A percentile compares a stretch with the other conserved stretches of the same genome.
phyloP scores from a whole-genome alignment of 2,797 vertebrate species.

The Orientallactaga sibirica region DNA sequence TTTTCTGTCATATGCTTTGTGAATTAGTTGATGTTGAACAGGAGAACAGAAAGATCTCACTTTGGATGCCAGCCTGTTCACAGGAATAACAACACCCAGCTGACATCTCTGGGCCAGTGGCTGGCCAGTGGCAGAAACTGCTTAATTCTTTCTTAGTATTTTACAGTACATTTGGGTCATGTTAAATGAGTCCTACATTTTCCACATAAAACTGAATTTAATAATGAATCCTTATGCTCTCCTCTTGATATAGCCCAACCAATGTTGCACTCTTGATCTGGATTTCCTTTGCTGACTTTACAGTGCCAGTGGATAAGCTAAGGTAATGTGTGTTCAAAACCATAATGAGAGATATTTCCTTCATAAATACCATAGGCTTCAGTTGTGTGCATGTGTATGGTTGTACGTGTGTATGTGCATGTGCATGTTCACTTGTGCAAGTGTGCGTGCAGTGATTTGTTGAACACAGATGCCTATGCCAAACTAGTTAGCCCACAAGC shows the following conservation, averaged over 20 bases:
- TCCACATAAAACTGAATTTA: not conserved
- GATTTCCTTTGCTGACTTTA: not conserved
- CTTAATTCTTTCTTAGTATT: not conserved
- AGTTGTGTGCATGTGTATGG: too few species aligned
- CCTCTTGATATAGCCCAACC: not conserved
- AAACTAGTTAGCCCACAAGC: too few species aligned
- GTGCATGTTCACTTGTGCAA: too few species aligned
- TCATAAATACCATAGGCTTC: not conserved
- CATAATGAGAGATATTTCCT: not conserved
- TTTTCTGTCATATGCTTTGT: not conserved
- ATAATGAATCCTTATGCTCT: not conserved
- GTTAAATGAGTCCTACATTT: not conserved
- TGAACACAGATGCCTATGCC: too few species aligned
- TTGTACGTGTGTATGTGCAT: too few species aligned
- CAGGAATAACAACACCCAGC: not conserved
- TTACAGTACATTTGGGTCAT: not conserved
- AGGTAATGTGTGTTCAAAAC: not conserved
- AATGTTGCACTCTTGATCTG: not conserved
- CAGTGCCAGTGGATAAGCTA: not conserved
- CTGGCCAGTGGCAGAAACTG: not conserved
- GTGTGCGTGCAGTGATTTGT: too few species aligned
- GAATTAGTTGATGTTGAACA: not conserved
- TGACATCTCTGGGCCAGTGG: not conserved
- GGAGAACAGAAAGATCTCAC: rapidly evolving
- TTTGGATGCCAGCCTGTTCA: too few species aligned